Evolutionary conservation across 1,140 invertebrate species (phyloP).

Genomic region (Adelges cooleyi): DNA sequence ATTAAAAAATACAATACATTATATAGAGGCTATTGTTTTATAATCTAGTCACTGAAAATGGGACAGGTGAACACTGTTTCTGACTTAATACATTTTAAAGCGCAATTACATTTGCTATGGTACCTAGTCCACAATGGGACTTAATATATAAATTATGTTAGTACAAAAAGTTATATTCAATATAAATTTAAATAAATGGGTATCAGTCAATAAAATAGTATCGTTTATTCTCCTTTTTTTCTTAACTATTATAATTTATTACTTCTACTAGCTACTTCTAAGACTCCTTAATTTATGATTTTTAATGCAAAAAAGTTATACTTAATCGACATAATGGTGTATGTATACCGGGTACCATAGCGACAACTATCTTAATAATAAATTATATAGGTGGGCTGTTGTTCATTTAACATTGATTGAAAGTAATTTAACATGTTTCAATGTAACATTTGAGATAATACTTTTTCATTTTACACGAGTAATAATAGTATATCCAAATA

Average conservation of each 20-base stretch:
- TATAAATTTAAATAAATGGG: too few relatives aligned
- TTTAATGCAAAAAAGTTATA: background rate
- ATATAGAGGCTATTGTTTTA: too few relatives aligned
- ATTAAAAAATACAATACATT: background rate
- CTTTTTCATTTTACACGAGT: background rate
- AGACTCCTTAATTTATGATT: too few relatives aligned
- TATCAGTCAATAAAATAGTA: slow-evolving; percentile 19
- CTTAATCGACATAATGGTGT: too few relatives aligned
- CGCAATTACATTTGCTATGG: slow-evolving; percentile 20
- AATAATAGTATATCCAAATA: background rate
- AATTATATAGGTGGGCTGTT: slow-evolving; percentile 4
- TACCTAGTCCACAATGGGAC: slow-evolving; percentile 11
- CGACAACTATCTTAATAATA: slow-evolving; percentile 19
- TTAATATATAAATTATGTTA: slow-evolving; percentile 10
- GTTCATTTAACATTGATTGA: slow-evolving; percentile 7
- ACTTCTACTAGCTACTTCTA: too few relatives aligned
- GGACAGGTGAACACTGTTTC: slow-evolving; percentile 18
- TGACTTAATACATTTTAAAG: slow-evolving; percentile 13
- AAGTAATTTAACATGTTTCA: slow-evolving; percentile 1
- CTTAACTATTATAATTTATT: background rate
- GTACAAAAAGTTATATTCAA: too few relatives aligned
- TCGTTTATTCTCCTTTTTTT: background rate
- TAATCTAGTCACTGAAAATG: slow-evolving; percentile 1
- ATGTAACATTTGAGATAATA: background rate
- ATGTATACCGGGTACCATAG: slow-evolving; percentile 14